Evolutionary conservation across 1,140 invertebrate species (phyloP).

Genomic region (Euschistus heros): DNA sequence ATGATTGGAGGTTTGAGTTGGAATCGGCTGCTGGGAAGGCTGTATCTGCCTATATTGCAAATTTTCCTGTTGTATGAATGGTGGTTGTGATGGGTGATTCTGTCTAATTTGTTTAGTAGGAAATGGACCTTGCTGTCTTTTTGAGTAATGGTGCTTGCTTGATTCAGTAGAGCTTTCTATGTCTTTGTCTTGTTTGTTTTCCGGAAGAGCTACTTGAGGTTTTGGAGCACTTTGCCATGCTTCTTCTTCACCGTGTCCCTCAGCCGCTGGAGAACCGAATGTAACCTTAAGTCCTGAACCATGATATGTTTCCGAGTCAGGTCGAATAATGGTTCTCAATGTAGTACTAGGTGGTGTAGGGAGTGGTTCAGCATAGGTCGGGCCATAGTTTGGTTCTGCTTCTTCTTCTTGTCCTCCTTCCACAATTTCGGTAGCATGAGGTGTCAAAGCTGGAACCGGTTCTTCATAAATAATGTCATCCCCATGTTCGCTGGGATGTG

Average conservation of each 20-base stretch:
- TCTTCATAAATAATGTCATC: conserved; percentile 61
- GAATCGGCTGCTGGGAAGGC: not conserved
- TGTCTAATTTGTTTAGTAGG: conserved; percentile 19
- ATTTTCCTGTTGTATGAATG: conserved; percentile 28
- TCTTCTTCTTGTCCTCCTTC: conserved; percentile 19
- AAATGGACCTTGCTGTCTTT: conserved; percentile 12
- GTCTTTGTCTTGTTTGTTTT: not conserved
- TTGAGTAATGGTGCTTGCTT: conserved; percentile 12
- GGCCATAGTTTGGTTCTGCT: conserved; percentile 23
- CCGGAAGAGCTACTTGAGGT: conserved; percentile 24
- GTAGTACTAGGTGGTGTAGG: conserved; percentile 56
- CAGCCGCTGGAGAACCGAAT: conserved; percentile 24
- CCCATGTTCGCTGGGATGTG: conserved; percentile 29
- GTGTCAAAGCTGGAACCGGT: conserved; percentile 60
- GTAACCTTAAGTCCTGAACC: conserved; percentile 30
- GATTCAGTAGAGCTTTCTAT: not conserved
- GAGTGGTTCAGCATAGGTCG: conserved; percentile 29
- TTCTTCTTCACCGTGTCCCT: conserved; percentile 22
- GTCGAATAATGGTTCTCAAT: conserved; percentile 66
- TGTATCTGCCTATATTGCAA: conserved; percentile 32
- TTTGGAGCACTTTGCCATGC: conserved; percentile 19
- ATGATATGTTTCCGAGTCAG: conserved; percentile 70
- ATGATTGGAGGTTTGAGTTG: not conserved
- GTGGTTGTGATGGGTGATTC: not conserved
- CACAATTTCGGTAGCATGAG: conserved; percentile 39